These are phyloP conservation scores for Conistra vaccinii DNA, from an alignment of 2,888 invertebrate genomes.

Conservation along the genomic window DNA sequence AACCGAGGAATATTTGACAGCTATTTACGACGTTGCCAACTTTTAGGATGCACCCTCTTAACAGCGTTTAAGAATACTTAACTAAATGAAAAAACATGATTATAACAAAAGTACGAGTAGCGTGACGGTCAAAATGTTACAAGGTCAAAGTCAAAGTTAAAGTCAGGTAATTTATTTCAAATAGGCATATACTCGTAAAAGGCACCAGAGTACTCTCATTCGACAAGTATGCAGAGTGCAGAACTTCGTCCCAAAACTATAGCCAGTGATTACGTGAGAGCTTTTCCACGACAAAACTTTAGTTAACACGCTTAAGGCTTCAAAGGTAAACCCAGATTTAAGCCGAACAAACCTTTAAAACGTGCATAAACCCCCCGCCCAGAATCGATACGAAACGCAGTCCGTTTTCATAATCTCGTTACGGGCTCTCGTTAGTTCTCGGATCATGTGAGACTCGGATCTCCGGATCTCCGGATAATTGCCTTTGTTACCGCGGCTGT, in stretches of 20 bases:
- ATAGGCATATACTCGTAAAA: no score
- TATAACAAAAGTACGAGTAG: no score
- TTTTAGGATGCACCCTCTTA: no score
- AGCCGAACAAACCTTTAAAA: conserved; percentile 10
- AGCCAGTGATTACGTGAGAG: background rate
- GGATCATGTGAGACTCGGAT: conserved; percentile 59
- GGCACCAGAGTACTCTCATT: no score
- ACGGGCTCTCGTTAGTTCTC: conserved; percentile 61
- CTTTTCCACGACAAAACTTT: background rate
- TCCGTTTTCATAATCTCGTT: conserved; percentile 65
- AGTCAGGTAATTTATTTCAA: no score
- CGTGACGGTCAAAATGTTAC: no score
- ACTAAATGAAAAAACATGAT: no score
- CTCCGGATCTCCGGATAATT: conserved; percentile 56
- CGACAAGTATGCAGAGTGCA: no score
- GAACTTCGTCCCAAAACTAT: background rate
- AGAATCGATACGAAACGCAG: conserved; percentile 49
- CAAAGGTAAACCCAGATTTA: conserved; percentile 5
- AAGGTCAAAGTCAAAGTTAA: no score
- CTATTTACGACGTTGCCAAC: no score
- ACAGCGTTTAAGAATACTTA: no score
- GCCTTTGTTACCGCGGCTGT: conserved; percentile 62
- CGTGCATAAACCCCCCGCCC: background rate
- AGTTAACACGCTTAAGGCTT: background rate
- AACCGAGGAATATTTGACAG: no score